phyloP scores from a whole-genome alignment of 2,113 vertebrate species.

The Hippocampus abdominalis region DNA sequence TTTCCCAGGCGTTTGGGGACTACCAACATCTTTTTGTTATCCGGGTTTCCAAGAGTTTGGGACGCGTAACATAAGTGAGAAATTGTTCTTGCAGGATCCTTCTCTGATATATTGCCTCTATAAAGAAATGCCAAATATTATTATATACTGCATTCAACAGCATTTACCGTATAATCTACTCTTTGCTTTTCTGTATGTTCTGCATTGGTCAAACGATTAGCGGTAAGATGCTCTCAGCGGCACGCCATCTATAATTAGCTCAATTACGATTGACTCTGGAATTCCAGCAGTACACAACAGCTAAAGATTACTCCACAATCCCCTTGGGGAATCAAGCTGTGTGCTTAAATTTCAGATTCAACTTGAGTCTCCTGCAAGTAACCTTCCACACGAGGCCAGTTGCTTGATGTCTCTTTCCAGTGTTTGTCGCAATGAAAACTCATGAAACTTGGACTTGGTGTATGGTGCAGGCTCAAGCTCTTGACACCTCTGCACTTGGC shows the following conservation, averaged over 20 bases:
- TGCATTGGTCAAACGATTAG: not conserved
- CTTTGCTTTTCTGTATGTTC: not conserved
- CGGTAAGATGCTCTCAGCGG: not conserved
- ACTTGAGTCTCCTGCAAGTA: not conserved
- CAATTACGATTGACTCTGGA: not conserved
- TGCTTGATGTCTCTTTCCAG: no score
- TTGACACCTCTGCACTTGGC: no score
- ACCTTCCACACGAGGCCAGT: not conserved
- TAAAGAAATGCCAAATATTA: not conserved
- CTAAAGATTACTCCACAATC: not conserved
- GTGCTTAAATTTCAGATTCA: not conserved
- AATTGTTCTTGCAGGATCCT: no score
- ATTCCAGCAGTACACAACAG: constrained; percentile 7
- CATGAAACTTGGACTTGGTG: no score
- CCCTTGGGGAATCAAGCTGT: not conserved
- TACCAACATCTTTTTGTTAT: no score
- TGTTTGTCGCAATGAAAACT: no score
- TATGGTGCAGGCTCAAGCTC: no score
- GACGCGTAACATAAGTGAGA: no score
- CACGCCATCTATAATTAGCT: not conserved
- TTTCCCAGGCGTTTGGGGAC: no score
- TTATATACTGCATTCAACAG: not conserved
- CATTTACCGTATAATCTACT: not conserved
- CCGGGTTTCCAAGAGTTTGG: no score
- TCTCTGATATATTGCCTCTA: no score